Evolutionary conservation across 2,113 vertebrate genomes (phyloP).

Genomic region (Synchiropus splendidus): DNA sequence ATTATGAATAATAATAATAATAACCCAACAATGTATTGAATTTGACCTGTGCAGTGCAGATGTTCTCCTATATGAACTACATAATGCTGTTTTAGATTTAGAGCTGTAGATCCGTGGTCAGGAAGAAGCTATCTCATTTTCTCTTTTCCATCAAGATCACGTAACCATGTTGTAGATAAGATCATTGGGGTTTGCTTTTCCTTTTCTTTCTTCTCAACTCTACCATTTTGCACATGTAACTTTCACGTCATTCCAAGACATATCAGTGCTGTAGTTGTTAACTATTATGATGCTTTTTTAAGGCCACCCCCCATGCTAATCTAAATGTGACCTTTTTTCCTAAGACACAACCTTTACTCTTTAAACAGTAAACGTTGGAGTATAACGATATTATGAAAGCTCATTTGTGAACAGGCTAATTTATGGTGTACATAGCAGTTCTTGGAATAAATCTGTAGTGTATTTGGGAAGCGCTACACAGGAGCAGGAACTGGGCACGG

Average conservation of each 20-base stretch:
- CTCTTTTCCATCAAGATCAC: slow-evolving; percentile 90
- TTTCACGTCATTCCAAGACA: slow-evolving; percentile 63
- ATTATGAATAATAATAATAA: slow-evolving; percentile 44
- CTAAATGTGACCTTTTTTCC: slow-evolving; percentile 51
- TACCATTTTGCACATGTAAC: slow-evolving; percentile 82
- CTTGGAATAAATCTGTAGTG: slow-evolving; percentile 28
- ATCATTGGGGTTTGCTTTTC: slow-evolving; percentile 43
- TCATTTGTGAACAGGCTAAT: slow-evolving; percentile 51
- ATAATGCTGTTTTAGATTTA: slow-evolving; percentile 90
- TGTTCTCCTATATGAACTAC: slow-evolving; percentile 86
- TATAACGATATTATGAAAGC: slow-evolving; percentile 46
- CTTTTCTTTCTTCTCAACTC: slow-evolving; percentile 74
- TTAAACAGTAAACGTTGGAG: slow-evolving; percentile 55
- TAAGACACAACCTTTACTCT: slow-evolving; percentile 58
- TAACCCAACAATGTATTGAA: slow-evolving; percentile 80
- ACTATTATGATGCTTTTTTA: slow-evolving; percentile 11
- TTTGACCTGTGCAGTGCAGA: slow-evolving; percentile 91
- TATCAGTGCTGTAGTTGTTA: slow-evolving; percentile 34
- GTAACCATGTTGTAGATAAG: slow-evolving; percentile 80
- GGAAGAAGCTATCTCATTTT: slow-evolving; percentile 84
- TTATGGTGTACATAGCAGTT: slow-evolving; percentile 53
- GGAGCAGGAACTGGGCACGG: slow-evolving; percentile 22
- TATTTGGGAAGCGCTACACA: slow-evolving; percentile 38
- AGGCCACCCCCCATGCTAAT: slow-evolving; percentile 16
- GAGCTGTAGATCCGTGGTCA: slow-evolving; percentile 82